Conservation (phyloP, 1,140 invertebrate genomes). For the Homalodisca vitripennis region DNA sequence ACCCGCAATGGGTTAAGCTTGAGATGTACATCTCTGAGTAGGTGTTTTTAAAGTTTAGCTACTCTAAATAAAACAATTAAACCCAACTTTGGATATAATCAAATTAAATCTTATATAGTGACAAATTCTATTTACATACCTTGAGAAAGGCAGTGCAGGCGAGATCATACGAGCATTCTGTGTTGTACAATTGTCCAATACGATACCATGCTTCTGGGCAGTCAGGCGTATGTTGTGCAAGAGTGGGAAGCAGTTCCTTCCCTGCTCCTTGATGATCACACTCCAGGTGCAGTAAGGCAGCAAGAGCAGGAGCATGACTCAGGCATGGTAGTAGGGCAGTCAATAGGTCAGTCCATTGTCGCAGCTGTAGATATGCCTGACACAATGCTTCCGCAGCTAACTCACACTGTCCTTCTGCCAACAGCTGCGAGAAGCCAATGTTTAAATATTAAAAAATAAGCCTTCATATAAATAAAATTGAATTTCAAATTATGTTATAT, state of each 20-base stretch:
- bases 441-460: too few relatives aligned
- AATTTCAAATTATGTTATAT: too few relatives aligned
- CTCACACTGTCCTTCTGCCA: background rate
- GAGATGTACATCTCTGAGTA: too few relatives aligned
- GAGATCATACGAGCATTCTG: conserved; percentile 58
- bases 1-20: too few relatives aligned
- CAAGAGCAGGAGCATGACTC: background rate
- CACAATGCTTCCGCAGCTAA: background rate
- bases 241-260: background rate
- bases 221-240: conserved; percentile 45
- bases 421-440: too few relatives aligned
- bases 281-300: background rate
- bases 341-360: background rate
- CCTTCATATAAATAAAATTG: too few relatives aligned
- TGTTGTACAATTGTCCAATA: conserved; percentile 65
- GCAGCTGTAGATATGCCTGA: background rate
- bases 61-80: too few relatives aligned
- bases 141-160: conserved; percentile 65
- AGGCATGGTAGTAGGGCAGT: background rate
- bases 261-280: background rate
- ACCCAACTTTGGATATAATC: too few relatives aligned
- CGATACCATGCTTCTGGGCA: conserved; percentile 59
- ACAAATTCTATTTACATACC: too few relatives aligned
- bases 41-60: too few relatives aligned
- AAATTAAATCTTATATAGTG: too few relatives aligned